Percentiles rank a stretch among this genome's conserved stretches.
Conservation (phyloP, 2,888 invertebrate species). For the Gryllus longicercus region DNA sequence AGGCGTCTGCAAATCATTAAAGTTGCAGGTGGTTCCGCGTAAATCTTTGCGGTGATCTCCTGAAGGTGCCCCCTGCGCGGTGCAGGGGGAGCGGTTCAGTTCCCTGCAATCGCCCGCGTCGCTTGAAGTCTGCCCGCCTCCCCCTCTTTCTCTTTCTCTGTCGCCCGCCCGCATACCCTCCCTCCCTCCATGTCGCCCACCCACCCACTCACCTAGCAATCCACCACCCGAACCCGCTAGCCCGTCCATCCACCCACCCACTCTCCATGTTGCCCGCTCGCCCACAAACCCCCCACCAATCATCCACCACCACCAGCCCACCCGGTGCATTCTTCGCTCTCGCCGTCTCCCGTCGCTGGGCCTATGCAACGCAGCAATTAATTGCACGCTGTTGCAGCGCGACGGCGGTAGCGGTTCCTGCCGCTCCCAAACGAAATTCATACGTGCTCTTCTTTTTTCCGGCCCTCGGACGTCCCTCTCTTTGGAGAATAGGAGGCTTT, state of each 20-base stretch:
- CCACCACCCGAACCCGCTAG: not conserved
- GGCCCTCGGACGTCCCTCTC: not conserved
- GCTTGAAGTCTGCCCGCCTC: no score
- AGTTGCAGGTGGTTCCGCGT: no score
- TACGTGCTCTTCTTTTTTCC: not conserved
- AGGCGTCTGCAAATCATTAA: no score
- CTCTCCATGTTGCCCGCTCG: not conserved
- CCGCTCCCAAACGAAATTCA: not conserved
- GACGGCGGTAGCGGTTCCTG: not conserved
- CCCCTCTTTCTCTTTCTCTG: no score
- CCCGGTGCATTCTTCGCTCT: not conserved
- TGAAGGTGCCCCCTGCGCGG: no score
- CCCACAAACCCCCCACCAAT: not conserved
- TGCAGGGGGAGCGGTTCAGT: no score
- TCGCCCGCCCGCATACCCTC: no score
- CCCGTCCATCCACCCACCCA: not conserved
- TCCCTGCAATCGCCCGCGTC: no score
- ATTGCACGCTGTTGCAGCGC: not conserved
- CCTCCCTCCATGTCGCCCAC: no score
- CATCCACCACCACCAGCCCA: not conserved
- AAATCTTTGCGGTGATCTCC: no score
- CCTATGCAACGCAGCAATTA: not conserved
- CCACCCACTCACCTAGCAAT: not conserved
- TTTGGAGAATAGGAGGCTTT: not conserved
- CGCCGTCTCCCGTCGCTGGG: not conserved